Conservation (phyloP, 2,113 vertebrate genomes). For the Anhinga anhinga region DNA sequence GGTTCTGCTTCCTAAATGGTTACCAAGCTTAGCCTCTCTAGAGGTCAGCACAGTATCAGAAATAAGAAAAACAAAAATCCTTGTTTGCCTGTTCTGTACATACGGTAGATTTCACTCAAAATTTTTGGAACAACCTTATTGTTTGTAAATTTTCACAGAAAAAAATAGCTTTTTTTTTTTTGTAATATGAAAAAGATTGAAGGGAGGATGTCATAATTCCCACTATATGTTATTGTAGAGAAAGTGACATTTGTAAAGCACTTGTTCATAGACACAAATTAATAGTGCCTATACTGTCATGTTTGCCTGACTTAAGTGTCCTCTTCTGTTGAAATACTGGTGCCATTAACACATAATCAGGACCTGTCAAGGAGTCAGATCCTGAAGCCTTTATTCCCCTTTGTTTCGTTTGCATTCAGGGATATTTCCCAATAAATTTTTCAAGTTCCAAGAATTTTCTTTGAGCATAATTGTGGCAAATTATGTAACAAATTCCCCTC, state of each 20-base stretch:
- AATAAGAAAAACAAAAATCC: not conserved
- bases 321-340: not conserved
- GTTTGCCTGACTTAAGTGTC: not conserved
- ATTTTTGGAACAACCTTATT: not conserved
- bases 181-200: not conserved
- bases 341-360: not conserved
- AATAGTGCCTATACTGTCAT: not conserved
- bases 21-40: not conserved
- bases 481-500: not conserved
- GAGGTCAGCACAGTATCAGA: not conserved
- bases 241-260: not conserved
- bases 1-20: not conserved
- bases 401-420: not conserved
- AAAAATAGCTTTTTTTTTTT: not conserved
- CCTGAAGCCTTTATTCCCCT: not conserved
- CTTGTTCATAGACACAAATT: not conserved
- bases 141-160: not conserved
- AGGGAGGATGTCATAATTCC: not conserved
- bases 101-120: not conserved
- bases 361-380: not conserved
- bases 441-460: not conserved
- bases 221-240: not conserved
- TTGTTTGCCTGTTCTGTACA: not conserved
- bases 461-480: not conserved
- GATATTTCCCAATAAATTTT: not conserved